A percentile compares a stretch with the other conserved stretches of the same genome.
Conservation (phyloP, 2,888 invertebrate species). For the Smittia aterrima region DNA sequence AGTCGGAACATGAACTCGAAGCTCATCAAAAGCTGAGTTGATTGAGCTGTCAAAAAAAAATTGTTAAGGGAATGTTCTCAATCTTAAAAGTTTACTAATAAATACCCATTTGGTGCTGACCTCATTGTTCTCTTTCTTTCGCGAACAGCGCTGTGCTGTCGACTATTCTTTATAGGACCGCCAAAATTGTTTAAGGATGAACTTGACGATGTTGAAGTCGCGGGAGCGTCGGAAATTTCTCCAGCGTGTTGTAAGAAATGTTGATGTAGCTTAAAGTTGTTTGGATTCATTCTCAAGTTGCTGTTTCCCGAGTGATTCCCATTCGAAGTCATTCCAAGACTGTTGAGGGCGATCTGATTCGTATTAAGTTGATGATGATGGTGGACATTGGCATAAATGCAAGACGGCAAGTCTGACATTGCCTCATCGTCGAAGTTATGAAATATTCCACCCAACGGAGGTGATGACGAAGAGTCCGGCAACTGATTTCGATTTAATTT, state of each 20-base stretch:
- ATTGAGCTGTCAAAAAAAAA: conserved; percentile 78
- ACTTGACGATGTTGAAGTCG: conserved; percentile 35
- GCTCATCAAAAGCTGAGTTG: conserved; percentile 98
- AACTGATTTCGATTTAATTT: conserved; percentile 60
- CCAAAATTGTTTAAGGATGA: conserved; percentile 51
- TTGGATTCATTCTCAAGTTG: conserved; percentile 43
- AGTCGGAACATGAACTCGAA: conserved; percentile 95
- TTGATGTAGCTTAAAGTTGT: conserved; percentile 49
- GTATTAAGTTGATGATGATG: conserved; percentile 54
- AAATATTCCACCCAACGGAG: conserved; percentile 58
- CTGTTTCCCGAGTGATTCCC: conserved; percentile 43
- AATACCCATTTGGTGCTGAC: conserved; percentile 72
- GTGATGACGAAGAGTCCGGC: conserved; percentile 69
- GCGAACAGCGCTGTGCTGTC: conserved; percentile 58
- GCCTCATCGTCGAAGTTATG: conserved; percentile 57
- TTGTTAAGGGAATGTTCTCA: not conserved
- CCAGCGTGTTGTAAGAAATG: conserved; percentile 51
- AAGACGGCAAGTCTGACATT: conserved; percentile 74
- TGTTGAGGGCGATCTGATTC: conserved; percentile 45
- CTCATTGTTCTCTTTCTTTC: conserved; percentile 93
- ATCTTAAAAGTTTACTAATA: conserved; percentile 45
- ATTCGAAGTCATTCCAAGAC: conserved; percentile 49
- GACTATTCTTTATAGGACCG: conserved; percentile 72
- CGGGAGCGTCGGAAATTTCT: conserved; percentile 15
- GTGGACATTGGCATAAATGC: conserved; percentile 69